These are phyloP conservation scores for Mayetiola destructor DNA, from an alignment of 2,888 invertebrate species.

Conservation along the genomic window DNA sequence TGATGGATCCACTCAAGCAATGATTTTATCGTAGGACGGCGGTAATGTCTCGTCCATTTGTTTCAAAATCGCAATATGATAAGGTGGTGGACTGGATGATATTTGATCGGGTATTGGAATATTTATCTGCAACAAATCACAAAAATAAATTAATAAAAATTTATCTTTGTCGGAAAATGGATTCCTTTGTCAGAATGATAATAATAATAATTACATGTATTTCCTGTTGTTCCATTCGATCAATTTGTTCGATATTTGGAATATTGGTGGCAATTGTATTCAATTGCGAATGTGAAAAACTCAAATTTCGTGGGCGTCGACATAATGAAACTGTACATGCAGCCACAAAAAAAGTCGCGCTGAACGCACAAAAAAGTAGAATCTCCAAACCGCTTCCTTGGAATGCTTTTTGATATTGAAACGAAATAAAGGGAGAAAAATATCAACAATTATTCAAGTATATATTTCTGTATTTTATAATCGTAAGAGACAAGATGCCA, in stretches of 20 bases:
- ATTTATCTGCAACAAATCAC: too few relatives aligned
- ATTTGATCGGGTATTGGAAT: slow-evolving; percentile 26
- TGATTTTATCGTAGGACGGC: slow-evolving; percentile 60
- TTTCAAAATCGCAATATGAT: slow-evolving; percentile 64
- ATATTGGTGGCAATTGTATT: slow-evolving; percentile 17
- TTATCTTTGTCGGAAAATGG: not conserved
- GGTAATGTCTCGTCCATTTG: slow-evolving; percentile 50
- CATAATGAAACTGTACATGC: slow-evolving; percentile 50
- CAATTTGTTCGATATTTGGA: not conserved
- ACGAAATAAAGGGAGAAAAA: too few relatives aligned
- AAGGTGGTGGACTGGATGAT: slow-evolving; percentile 56
- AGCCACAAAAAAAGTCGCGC: slow-evolving; percentile 46
- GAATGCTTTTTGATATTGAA: slow-evolving; percentile 34
- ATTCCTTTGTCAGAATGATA: not conserved
- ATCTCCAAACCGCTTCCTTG: slow-evolving; percentile 43
- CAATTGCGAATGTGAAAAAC: slow-evolving; percentile 33
- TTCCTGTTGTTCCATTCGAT: not conserved
- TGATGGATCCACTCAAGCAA: too few relatives aligned
- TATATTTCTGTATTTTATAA: too few relatives aligned
- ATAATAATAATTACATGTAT: not conserved
- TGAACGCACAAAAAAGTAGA: slow-evolving; percentile 46
- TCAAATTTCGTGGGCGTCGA: slow-evolving; percentile 35
- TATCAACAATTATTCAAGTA: too few relatives aligned
- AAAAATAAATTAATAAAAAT: not conserved
- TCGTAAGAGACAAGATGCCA: too few relatives aligned